Percentiles rank a stretch among this genome's conserved stretches.
Conservation (phyloP, 2,113 vertebrate genomes). For the Syngnathus scovelli region DNA sequence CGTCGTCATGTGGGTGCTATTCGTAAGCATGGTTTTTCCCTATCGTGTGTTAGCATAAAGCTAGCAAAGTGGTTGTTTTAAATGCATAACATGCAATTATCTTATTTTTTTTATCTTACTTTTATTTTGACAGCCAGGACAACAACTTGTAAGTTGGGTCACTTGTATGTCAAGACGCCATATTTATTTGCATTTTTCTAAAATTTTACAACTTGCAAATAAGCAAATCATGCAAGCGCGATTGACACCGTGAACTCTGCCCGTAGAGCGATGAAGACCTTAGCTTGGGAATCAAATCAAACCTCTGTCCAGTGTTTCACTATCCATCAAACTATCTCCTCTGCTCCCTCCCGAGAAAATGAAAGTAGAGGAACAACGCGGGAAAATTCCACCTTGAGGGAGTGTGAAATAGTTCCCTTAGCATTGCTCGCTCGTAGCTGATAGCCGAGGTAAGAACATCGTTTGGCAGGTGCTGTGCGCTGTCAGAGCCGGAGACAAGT, state of each 20-base stretch:
- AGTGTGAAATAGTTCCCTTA: slow-evolving; percentile 61
- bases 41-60: too few species aligned
- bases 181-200: neutral
- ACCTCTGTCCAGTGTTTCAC: slow-evolving; percentile 65
- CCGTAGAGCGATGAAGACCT: slow-evolving; percentile 64
- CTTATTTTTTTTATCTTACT: too few species aligned
- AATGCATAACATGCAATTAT: too few species aligned
- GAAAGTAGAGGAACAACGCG: slow-evolving; percentile 57
- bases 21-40: too few species aligned
- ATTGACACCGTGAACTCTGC: slow-evolving; percentile 36
- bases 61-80: too few species aligned
- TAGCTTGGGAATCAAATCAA: slow-evolving; percentile 65
- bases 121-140: too few species aligned
- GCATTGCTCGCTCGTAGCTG: slow-evolving; percentile 62
- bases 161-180: neutral
- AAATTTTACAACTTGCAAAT: neutral
- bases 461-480: slow-evolving; percentile 71
- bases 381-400: slow-evolving; percentile 59
- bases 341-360: slow-evolving; percentile 41
- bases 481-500: slow-evolving; percentile 69
- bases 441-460: slow-evolving; percentile 63
- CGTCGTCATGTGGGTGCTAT: too few species aligned
- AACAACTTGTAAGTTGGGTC: neutral
- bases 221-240: slow-evolving; percentile 27
- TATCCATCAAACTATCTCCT: slow-evolving; percentile 69